phyloP scores from a whole-genome alignment of 2,797 vertebrate genomes.

The Tapera naevia region DNA sequence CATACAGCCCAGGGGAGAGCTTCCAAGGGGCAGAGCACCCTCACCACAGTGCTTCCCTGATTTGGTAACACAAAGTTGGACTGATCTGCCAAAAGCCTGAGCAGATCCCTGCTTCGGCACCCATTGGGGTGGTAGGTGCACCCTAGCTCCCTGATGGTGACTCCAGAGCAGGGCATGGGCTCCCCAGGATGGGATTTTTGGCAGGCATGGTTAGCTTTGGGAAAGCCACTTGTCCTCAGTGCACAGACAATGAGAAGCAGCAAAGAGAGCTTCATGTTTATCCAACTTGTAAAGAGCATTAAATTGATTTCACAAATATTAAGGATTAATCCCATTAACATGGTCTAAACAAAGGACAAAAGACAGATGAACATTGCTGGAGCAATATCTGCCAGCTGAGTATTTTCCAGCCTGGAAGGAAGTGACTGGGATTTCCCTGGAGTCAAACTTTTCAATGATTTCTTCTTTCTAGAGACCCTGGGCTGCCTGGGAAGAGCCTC shows the following conservation, averaged over 20 bases:
- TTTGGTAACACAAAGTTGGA: not conserved
- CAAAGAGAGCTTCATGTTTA: not conserved
- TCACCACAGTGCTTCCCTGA: not conserved
- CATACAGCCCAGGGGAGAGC: not conserved
- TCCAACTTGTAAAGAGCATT: not conserved
- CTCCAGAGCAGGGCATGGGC: not conserved
- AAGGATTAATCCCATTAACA: not conserved
- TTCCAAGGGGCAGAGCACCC: not conserved
- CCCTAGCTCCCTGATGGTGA: not conserved
- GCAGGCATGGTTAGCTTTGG: accelerated
- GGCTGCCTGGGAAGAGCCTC: not conserved
- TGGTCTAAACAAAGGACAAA: not conserved
- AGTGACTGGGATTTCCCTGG: not conserved
- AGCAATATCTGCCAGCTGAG: not conserved
- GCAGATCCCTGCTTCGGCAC: not conserved
- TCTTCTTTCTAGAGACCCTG: not conserved
- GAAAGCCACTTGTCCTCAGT: not conserved
- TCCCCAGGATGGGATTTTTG: not conserved
- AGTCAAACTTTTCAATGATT: not conserved
- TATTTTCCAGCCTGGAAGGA: not conserved
- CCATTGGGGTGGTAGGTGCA: not conserved
- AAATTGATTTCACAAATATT: not conserved
- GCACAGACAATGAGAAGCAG: not conserved
- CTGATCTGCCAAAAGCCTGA: not conserved
- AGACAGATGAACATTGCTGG: not conserved